phyloP scores from a whole-genome alignment of 2,888 invertebrate species.

The Hypsopygia costalis region DNA sequence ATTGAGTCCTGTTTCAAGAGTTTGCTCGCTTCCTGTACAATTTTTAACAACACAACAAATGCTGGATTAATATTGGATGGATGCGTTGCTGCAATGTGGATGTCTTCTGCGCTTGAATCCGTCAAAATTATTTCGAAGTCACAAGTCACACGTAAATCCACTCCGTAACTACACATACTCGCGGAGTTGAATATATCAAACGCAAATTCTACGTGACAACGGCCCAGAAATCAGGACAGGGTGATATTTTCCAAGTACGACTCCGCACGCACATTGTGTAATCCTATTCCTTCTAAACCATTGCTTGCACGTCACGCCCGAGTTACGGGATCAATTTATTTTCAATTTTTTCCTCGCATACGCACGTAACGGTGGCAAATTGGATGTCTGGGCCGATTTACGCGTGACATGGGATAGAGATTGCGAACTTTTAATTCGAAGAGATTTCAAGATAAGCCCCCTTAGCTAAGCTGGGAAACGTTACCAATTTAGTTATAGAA shows the following conservation, averaged over 20 bases:
- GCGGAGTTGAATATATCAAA: background rate
- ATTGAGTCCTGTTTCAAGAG: too few relatives aligned
- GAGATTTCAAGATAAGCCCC: constrained; percentile 16
- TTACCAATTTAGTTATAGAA: too few relatives aligned
- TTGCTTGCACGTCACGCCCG: constrained; percentile 53
- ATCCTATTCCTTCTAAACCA: constrained; percentile 60
- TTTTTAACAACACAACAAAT: too few relatives aligned
- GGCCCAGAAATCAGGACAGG: background rate
- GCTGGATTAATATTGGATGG: too few relatives aligned
- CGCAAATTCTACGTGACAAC: background rate
- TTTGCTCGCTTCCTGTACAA: too few relatives aligned
- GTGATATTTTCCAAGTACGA: constrained; percentile 4
- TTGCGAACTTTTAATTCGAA: constrained; percentile 49
- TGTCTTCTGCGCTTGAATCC: too few relatives aligned
- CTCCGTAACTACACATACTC: background rate
- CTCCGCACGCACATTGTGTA: constrained; percentile 29
- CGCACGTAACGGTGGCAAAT: constrained; percentile 47
- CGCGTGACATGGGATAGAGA: constrained; percentile 47
- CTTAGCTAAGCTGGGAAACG: constrained; percentile 1
- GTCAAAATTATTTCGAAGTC: too few relatives aligned
- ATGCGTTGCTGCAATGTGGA: too few relatives aligned
- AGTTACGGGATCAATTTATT: constrained; percentile 67
- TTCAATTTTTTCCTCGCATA: constrained; percentile 61
- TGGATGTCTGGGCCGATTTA: constrained; percentile 57
- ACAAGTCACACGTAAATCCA: too few relatives aligned